Base-by-base conservation (phyloP, 2,888 invertebrate species). In the Acanthacorydalis orientalis region DNA sequence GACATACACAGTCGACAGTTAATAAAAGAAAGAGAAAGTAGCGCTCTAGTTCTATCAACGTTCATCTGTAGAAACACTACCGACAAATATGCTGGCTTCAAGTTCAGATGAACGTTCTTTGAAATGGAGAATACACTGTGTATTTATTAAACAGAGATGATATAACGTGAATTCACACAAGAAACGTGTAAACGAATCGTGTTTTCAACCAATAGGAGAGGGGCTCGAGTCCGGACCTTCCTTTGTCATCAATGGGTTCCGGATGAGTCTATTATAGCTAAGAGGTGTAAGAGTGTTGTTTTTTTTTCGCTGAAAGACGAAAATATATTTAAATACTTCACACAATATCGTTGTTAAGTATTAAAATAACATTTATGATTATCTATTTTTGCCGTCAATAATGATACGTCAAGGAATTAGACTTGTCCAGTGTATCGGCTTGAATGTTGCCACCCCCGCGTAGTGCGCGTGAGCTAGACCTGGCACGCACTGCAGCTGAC, bases 231-330 rank as follows among this genome's bases (percentile, higher is more conserved):
- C 68, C 69, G 70, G 71, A 72, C 74, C 74, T 74, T 74, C 75
- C 76, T 77, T 75, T 76, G 76, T 77, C 77, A 77, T 77, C 77
- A 77, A 77, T 77, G 77, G 74, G 73, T 71, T 69, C 71, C 70
- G 73, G 77, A 66, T 70, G 68, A 72, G 73, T 75, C 72, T 70
- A 75, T 67, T 65, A 62, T 60, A 56, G 60, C 61, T 59, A 57
- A 55, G 58, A 59, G 64, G 67, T 56, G 55, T 53, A 49, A 47
- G 50, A 23, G 23, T 4, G 6, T 4, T 23, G 6, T 23, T 23
- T 23, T 23, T 23, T 23, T n/a, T 23, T 6, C 6, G 23, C 6
- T 23, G 6, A 23, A 6, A 23, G 6, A 23, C 2, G 23, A 23
- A 23, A 23, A 23, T 23, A 23, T 23, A 4, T 23, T 6, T 23